Base-by-base conservation (phyloP, 2,888 invertebrate species). In the Masnerella sp. region DNA sequence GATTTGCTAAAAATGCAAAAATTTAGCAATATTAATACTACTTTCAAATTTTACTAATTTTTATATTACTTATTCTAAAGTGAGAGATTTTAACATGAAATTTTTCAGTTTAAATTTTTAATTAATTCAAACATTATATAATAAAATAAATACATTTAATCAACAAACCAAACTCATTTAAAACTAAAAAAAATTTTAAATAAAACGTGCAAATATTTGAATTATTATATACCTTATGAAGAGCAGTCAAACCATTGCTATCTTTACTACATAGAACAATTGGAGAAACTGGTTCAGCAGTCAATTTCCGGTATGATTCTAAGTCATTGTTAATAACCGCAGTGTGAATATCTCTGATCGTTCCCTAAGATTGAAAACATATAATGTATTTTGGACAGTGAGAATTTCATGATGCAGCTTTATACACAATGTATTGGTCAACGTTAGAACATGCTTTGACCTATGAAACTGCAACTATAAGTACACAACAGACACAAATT, bases 291-390 rank as follows among this genome's bases (percentile, higher is more conserved):
- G 94, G 93, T 28, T 92, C 91, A 9, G 90, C 91, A 1, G 92
- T 89, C 75, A 91, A 90, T 77, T 90, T 90, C 86, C 92, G 92
- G 52, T 95, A 86, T 0, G 89, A 90, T 76, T 94, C 94, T 62
- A 95, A 84, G 84, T 95, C 93, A 78, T 95, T 94, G 74, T 93
- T 92, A 20, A 95, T 89, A 1, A 94, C 94, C 0, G 95, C 91
- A 47, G 90, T 89, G 85, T 97, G 96, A 17, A 96, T 91, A 59
- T 95, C 95, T 78, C 92, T 93, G 72, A 96, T 94, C 7, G 94
- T 91, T 54, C 94, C 94, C 95, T 96, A 88, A 36, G 74, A 75
- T 58, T 7, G 28, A n/a, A 43, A 51, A 32, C 11, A 32, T 62
- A 20, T 30, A 7, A 30, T 30, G 7, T 25, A n/a, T n/a, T n/a